These are phyloP conservation scores for Gallinago paraguaiae DNA, from an alignment of 2,113 vertebrate genomes.

Conservation along the genomic window DNA sequence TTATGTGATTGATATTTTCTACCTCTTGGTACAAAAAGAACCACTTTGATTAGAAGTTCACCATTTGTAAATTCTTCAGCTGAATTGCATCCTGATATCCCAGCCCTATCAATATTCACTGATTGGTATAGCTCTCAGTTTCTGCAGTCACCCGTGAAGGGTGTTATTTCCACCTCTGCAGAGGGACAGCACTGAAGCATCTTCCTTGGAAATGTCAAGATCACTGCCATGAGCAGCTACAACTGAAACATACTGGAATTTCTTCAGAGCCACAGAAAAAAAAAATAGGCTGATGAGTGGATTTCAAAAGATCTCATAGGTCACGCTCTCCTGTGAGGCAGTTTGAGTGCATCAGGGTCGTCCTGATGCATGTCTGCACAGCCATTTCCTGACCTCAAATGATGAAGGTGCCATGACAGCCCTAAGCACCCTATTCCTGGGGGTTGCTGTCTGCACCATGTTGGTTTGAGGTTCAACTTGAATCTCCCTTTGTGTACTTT, in stretches of 20 bases:
- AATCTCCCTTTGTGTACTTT: not conserved
- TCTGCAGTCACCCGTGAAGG: not conserved
- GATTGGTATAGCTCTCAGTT: not conserved
- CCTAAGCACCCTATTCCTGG: not conserved
- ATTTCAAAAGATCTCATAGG: not conserved
- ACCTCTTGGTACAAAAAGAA: not conserved
- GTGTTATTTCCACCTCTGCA: not conserved
- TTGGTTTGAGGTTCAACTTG: not conserved
- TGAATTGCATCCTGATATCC: not conserved
- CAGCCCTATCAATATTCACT: not conserved
- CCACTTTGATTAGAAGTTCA: not conserved
- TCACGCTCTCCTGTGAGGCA: not conserved
- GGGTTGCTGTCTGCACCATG: not conserved
- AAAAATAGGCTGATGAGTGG: not conserved
- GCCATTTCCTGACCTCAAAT: rapidly evolving
- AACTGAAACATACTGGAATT: not conserved
- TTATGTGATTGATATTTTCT: not conserved
- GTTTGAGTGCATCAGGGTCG: not conserved
- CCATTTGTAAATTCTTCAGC: not conserved
- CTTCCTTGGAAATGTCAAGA: not conserved
- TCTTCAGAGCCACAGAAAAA: not conserved
- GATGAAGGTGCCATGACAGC: not conserved
- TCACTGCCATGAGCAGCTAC: not conserved
- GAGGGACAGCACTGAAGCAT: not conserved
- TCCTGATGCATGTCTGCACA: not conserved